These are phyloP conservation scores for Pseudocheirus occidentalis DNA, from an alignment of 2,797 vertebrate genomes.

Conservation along the genomic window DNA sequence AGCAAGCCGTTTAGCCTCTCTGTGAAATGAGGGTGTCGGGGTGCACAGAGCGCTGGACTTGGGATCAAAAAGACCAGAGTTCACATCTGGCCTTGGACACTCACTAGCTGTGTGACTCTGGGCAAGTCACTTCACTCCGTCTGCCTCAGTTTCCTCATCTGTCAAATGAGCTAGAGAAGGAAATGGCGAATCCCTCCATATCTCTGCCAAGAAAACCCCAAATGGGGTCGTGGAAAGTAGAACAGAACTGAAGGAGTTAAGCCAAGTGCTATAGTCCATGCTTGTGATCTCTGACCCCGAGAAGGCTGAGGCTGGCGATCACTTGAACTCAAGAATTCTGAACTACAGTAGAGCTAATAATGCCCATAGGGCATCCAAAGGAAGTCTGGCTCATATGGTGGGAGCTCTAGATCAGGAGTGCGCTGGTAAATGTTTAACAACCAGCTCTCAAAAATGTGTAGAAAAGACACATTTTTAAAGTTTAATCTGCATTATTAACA, in stretches of 20 bases:
- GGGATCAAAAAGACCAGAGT: background rate
- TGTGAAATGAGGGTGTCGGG: background rate
- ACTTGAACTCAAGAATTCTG: background rate
- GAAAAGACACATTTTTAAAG: background rate
- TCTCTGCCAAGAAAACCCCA: background rate
- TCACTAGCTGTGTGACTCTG: background rate
- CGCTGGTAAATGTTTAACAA: background rate
- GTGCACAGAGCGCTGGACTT: background rate
- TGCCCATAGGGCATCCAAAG: too few species aligned
- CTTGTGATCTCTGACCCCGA: background rate
- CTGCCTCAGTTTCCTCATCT: background rate
- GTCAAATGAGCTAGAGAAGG: background rate
- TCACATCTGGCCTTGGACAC: background rate
- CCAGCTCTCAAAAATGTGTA: background rate
- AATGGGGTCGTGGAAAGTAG: background rate
- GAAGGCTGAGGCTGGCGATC: background rate
- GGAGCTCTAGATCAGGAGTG: background rate
- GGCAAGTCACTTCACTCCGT: background rate
- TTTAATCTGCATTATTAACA: background rate
- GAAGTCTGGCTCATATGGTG: background rate
- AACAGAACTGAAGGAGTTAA: background rate
- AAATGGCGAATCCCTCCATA: background rate
- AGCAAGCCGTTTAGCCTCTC: background rate
- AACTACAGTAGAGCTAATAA: background rate
- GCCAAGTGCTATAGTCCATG: background rate